phyloP scores from a whole-genome alignment of 1,140 invertebrate genomes.

The Thaumetopoea pityocampa region DNA sequence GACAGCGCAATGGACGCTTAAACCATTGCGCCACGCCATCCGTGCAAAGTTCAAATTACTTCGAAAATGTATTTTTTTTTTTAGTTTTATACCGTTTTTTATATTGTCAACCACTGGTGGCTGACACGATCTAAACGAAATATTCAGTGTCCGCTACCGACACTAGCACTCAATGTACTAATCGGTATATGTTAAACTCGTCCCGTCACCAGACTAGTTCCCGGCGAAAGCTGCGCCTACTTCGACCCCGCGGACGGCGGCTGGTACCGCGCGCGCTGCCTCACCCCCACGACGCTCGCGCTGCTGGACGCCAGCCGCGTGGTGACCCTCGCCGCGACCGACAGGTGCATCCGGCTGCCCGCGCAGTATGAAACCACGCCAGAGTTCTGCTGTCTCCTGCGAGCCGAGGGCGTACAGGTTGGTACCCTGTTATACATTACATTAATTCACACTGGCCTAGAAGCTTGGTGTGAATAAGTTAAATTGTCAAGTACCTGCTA shows the following conservation, averaged over 20 bases:
- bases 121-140: too few species aligned
- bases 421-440: too few species aligned
- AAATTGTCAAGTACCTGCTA: too few species aligned
- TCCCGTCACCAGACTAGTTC: slow-evolving; percentile 24
- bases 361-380: slow-evolving; percentile 21
- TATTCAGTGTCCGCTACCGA: too few species aligned
- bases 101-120: too few species aligned
- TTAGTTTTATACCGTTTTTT: too few species aligned
- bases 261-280: slow-evolving; percentile 80
- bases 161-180: not conserved
- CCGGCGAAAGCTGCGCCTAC: slow-evolving; percentile 41
- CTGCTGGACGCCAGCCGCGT: slow-evolving; percentile 33
- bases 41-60: too few species aligned
- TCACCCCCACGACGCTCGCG: slow-evolving; percentile 79
- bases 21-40: too few species aligned
- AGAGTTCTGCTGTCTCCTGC: slow-evolving; percentile 41
- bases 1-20: too few species aligned
- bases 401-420: slow-evolving; percentile 25
- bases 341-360: slow-evolving; percentile 21
- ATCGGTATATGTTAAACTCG: not conserved
- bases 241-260: slow-evolving; percentile 32
- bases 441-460: too few species aligned
- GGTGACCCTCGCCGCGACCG: slow-evolving; percentile 66
- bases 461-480: too few species aligned
- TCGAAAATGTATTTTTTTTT: too few species aligned